Base-by-base conservation (phyloP, 2,113 vertebrate species). In the Ammodytes dubius region DNA sequence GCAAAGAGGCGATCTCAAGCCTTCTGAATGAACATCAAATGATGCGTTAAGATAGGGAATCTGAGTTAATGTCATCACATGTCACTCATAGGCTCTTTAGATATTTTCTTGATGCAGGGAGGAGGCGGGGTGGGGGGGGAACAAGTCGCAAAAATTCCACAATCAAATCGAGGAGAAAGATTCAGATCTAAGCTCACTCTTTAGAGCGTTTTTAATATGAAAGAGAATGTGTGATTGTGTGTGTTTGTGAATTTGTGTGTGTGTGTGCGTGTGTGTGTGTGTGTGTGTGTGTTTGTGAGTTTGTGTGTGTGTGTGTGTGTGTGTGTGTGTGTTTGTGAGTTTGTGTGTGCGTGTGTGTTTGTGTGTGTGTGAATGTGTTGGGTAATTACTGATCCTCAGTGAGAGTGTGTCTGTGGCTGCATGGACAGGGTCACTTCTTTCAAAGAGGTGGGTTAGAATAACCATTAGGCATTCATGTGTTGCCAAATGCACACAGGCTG, bases 381-480 rank as follows among this genome's bases (percentile, higher is more conserved):
- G 81, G 83, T 89, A 91, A 93, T 92, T 93, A 92, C 91, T 85
- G 91, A 88, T 93, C 86, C 84, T 90, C 88, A 74, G 74, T 57
- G 77, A 82, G 85, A 87, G 81, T 61, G 70, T 83, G 83, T 85
- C 77, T 81, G 79, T 81, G 84, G 82, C 82, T 78, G 45, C 49
- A 43, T 79, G 82, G 65, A 80, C 37, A 69, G 87, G 89, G 91
- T 88, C 87, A 83, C 84, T 90, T 79, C 84, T 86, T 84, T 92
- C 79, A 90, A 88, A 90, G 87, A 85, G 85, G 85, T 80, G 77
- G 87, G 83, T 53, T 89, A 90, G 79, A 78, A 88, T 94, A 89
- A 91, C 89, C 89, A 92, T 94, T 91, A 93, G 89, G 90, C 91
- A 92, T 92, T 94, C 91, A 93, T 91, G 85, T 66, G 74, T 86